A percentile compares a stretch with the other conserved stretches of the same genome.
Evolutionary conservation across 2,888 invertebrate species (phyloP).

Genomic region (Enchytraeus crypticus): DNA sequence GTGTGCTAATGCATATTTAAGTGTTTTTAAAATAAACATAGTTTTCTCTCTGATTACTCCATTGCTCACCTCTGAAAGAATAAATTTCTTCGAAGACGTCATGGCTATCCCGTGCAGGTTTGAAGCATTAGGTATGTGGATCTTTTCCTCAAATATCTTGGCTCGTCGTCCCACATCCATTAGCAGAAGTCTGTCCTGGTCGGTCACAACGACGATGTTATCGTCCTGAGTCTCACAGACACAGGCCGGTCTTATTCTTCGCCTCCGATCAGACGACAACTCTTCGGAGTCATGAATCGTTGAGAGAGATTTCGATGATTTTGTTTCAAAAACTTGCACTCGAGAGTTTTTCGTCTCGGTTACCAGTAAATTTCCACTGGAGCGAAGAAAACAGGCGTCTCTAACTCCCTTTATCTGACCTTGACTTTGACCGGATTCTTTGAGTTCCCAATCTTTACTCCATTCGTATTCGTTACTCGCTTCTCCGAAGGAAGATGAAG

Average conservation of each 20-base stretch:
- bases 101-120: background rate
- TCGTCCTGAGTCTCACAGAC: background rate
- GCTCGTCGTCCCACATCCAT: background rate
- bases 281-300: too few relatives aligned
- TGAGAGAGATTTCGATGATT: too few relatives aligned
- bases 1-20: too few relatives aligned
- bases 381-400: slow-evolving; percentile 2
- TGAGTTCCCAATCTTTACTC: background rate
- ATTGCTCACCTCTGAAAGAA: background rate
- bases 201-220: slow-evolving; percentile 2
- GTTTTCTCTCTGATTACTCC: too few relatives aligned
- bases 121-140: background rate
- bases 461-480: too few relatives aligned
- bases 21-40: too few relatives aligned
- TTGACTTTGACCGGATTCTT: background rate
- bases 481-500: too few relatives aligned
- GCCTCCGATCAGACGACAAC: too few relatives aligned
- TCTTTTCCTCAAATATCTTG: background rate
- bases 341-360: slow-evolving; percentile 2
- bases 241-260: background rate
- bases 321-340: slow-evolving; percentile 1
- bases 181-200: background rate
- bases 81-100: background rate
- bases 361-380: background rate
- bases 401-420: background rate